Conservation (phyloP, 2,888 invertebrate genomes). For the Polyommatus iphigenia region DNA sequence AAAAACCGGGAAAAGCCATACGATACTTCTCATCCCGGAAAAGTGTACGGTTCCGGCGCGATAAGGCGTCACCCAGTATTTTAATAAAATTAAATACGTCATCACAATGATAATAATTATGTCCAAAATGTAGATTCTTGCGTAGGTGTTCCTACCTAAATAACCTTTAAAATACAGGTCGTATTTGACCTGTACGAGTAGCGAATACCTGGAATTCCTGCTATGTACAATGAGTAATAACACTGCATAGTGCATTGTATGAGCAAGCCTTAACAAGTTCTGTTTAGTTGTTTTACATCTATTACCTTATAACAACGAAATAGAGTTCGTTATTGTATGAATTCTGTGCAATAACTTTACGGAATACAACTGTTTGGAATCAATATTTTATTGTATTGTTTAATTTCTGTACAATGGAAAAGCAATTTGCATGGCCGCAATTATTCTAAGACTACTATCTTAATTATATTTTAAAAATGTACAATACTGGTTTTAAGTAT, state of each 20-base stretch:
- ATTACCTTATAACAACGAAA: background rate
- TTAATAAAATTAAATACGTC: background rate
- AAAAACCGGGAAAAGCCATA: too few species aligned
- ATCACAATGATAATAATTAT: background rate
- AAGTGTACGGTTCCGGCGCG: too few species aligned
- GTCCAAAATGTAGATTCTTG: background rate
- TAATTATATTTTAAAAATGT: background rate
- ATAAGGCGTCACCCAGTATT: too few species aligned
- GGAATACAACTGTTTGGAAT: background rate
- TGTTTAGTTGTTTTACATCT: background rate
- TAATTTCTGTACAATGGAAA: background rate
- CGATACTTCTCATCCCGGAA: too few species aligned
- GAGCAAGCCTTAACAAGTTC: background rate
- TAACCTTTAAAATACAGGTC: background rate
- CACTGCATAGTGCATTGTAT: background rate
- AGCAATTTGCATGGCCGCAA: background rate
- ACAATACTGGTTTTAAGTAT: background rate
- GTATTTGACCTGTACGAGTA: background rate
- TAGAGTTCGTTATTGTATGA: background rate
- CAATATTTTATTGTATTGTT: slow-evolving; percentile 12
- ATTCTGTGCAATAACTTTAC: background rate
- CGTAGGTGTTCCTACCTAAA: background rate
- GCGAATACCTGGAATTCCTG: background rate
- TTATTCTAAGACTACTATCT: background rate
- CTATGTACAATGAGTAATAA: background rate